These are phyloP conservation scores for Eulemur rubriventer DNA, from an alignment of 2,797 vertebrate genomes.

Conservation along the genomic window DNA sequence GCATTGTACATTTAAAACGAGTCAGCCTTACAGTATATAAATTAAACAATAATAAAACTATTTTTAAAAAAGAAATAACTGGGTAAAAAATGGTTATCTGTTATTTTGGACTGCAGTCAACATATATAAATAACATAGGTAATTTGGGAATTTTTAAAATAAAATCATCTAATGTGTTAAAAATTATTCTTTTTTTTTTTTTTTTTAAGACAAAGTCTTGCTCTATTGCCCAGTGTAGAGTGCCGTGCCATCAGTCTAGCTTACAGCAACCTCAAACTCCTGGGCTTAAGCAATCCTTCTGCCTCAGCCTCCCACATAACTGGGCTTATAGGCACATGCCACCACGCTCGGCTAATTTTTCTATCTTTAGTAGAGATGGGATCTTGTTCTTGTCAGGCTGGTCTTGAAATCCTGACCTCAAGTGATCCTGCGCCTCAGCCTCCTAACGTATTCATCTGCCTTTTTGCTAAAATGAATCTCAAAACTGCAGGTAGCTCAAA, in stretches of 20 bases:
- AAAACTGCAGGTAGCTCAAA: conserved; percentile 33
- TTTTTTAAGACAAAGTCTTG: no score
- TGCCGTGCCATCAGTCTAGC: no score
- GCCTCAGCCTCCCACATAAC: no score
- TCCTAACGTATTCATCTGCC: neutral
- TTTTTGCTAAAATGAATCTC: conserved; percentile 31
- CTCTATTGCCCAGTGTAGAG: no score
- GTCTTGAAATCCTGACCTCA: no score
- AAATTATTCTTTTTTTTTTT: neutral
- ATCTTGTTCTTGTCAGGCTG: no score
- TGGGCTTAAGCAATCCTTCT: no score
- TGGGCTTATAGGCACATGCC: no score
- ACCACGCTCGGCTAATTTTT: no score
- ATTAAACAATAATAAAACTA: conserved; percentile 2
- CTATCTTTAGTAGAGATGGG: no score
- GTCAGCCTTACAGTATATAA: neutral
- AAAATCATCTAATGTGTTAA: conserved; percentile 18
- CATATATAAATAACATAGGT: neutral
- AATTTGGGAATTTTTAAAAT: conserved; percentile 38
- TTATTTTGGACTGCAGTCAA: conserved; percentile 26
- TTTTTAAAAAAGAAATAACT: neutral
- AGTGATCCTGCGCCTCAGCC: no score
- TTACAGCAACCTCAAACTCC: no score
- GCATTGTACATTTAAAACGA: conserved; percentile 43
- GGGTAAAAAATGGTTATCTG: neutral